phyloP scores from a whole-genome alignment of 2,113 vertebrate genomes.

The Ceuthmochares aereus region DNA sequence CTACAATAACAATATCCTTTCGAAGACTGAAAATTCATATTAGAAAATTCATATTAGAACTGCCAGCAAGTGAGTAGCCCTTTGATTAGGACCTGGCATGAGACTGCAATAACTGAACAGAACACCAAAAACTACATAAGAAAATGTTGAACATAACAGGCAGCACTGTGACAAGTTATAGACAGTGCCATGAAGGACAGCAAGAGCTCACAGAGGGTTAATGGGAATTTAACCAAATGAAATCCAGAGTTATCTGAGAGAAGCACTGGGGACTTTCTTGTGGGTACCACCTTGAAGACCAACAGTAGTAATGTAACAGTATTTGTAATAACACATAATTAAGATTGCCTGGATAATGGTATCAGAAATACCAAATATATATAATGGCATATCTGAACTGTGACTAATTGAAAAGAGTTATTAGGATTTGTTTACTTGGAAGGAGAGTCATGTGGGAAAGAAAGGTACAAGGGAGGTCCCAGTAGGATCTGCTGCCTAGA shows the following conservation, averaged over 20 bases:
- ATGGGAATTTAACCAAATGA: neutral
- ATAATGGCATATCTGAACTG: neutral
- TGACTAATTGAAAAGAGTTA: neutral
- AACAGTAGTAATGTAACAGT: neutral
- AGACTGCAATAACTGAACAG: neutral
- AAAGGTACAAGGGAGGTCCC: neutral
- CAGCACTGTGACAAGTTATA: neutral
- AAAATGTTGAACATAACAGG: neutral
- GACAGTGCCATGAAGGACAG: neutral
- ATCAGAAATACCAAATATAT: neutral
- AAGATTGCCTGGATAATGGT: neutral
- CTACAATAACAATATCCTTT: neutral
- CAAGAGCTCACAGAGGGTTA: neutral
- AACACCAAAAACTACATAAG: neutral
- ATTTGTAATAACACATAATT: neutral
- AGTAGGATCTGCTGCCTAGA: neutral
- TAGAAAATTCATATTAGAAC: neutral
- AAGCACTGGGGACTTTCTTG: rapidly evolving
- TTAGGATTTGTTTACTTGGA: neutral
- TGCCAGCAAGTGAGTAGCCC: neutral
- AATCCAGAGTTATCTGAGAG: neutral
- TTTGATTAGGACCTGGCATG: neutral
- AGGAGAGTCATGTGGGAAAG: neutral
- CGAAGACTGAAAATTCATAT: neutral
- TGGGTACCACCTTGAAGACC: neutral